Percentiles rank a stretch among this genome's conserved stretches.
These are phyloP conservation scores for Isurus oxyrinchus DNA, from an alignment of 2,113 vertebrate genomes.

Conservation along the genomic window DNA sequence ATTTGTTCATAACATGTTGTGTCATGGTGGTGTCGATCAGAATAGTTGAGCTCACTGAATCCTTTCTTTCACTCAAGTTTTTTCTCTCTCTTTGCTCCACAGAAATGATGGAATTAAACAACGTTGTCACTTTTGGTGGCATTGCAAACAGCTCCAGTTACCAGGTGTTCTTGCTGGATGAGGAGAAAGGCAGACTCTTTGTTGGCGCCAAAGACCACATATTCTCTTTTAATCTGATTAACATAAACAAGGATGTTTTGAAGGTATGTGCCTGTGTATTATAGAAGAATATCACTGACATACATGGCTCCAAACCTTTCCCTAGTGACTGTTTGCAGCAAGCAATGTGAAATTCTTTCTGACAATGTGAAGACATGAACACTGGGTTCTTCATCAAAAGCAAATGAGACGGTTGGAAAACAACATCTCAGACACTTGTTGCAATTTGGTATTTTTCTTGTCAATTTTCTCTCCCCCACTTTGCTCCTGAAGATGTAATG, in stretches of 20 bases:
- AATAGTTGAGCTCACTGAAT: neutral
- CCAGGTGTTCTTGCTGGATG: slow-evolving; percentile 92
- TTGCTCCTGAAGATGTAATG: neutral
- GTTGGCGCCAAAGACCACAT: slow-evolving; percentile 96
- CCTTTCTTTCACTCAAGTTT: neutral
- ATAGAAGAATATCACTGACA: neutral
- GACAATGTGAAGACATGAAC: neutral
- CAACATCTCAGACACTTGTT: neutral
- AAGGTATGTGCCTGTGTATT: slow-evolving; percentile 64
- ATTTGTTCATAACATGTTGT: neutral
- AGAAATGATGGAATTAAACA: slow-evolving; percentile 96
- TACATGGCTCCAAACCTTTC: neutral
- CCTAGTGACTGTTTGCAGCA: neutral
- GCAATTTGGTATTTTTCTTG: neutral
- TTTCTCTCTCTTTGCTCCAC: slow-evolving; percentile 48
- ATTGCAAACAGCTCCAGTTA: slow-evolving; percentile 88
- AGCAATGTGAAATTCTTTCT: neutral
- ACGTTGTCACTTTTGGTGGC: slow-evolving; percentile 82
- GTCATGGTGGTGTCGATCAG: neutral
- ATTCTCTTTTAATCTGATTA: slow-evolving; percentile 91
- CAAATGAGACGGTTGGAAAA: neutral
- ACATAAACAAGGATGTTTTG: slow-evolving; percentile 84
- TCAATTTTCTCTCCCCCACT: neutral
- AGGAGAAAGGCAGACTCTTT: slow-evolving; percentile 83
- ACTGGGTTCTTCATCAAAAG: neutral